A percentile compares a stretch with the other conserved stretches of the same genome.
These are phyloP conservation scores for Mycalesis mineus DNA, from an alignment of 2,888 invertebrate species.

Conservation along the genomic window DNA sequence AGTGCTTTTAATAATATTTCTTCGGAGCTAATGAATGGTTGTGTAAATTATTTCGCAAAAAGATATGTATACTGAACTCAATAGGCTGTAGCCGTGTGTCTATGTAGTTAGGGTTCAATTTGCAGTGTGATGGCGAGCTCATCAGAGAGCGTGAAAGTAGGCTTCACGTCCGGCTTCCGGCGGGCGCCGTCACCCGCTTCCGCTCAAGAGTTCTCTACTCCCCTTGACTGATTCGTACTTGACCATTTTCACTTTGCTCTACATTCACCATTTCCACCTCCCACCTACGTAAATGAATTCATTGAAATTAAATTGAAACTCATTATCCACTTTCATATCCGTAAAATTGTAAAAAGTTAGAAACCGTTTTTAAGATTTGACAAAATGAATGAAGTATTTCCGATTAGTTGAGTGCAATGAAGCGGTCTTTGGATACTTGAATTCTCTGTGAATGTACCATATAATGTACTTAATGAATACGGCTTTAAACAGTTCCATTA, in stretches of 20 bases:
- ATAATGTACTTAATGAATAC: background rate
- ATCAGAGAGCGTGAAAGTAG: constrained; percentile 60
- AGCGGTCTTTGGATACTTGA: no score
- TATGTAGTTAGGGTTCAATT: constrained; percentile 9
- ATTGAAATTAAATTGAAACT: constrained; percentile 6
- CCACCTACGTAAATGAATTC: background rate
- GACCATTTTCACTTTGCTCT: constrained; percentile 26
- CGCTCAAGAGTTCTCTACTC: constrained; percentile 44
- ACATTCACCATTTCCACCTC: constrained; percentile 8
- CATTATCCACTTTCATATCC: background rate
- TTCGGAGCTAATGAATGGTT: background rate
- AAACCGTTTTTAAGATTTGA: no score
- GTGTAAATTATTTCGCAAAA: background rate
- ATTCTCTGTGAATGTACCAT: no score
- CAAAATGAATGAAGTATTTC: no score
- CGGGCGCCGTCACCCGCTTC: constrained; percentile 50
- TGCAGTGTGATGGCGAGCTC: constrained; percentile 30
- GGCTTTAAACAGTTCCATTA: background rate
- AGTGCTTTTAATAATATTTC: background rate
- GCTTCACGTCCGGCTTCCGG: constrained; percentile 52
- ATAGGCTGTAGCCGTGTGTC: background rate
- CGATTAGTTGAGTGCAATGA: no score
- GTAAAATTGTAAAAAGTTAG: no score
- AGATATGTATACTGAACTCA: background rate
- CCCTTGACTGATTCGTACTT: constrained; percentile 32